Evolutionary conservation across 1,140 invertebrate species (phyloP).

Genomic region (Conus ventricosus): DNA sequence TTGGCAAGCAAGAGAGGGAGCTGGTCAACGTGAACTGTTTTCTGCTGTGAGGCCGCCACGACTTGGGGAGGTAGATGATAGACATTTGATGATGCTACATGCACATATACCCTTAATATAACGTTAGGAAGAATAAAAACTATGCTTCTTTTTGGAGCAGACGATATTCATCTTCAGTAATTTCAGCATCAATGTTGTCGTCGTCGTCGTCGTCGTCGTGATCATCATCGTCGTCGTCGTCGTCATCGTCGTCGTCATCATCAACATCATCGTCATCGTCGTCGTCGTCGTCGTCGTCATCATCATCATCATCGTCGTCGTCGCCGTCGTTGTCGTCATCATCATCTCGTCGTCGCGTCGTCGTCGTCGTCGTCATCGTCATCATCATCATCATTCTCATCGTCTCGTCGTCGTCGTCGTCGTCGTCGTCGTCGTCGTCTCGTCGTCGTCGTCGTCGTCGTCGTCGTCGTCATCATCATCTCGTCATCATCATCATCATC

Average conservation of each 20-base stretch:
- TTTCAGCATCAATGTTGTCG: background rate
- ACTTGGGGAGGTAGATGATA: too few species aligned
- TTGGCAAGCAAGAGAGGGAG: too few species aligned
- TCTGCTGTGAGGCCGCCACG: too few species aligned
- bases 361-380: too few species aligned
- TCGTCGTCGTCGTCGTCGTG: background rate
- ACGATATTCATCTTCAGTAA: background rate
- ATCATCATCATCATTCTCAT: too few species aligned
- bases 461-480: constrained; percentile 7
- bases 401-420: too few species aligned
- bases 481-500: background rate
- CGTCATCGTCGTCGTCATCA: background rate
- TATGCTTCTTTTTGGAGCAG: too few species aligned
- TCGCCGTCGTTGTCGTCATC: background rate
- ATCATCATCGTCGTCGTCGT: background rate
- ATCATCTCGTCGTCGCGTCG: background rate
- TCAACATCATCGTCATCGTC: background rate
- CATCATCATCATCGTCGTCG: background rate
- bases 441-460: background rate
- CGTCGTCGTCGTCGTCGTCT: background rate
- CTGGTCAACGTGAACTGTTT: too few species aligned
- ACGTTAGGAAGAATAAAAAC: too few species aligned
- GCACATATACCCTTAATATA: too few species aligned
- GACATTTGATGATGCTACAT: too few species aligned
- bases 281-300: too few species aligned